Conservation (phyloP, 2,888 invertebrate genomes). For the Sthenelais limicola region DNA sequence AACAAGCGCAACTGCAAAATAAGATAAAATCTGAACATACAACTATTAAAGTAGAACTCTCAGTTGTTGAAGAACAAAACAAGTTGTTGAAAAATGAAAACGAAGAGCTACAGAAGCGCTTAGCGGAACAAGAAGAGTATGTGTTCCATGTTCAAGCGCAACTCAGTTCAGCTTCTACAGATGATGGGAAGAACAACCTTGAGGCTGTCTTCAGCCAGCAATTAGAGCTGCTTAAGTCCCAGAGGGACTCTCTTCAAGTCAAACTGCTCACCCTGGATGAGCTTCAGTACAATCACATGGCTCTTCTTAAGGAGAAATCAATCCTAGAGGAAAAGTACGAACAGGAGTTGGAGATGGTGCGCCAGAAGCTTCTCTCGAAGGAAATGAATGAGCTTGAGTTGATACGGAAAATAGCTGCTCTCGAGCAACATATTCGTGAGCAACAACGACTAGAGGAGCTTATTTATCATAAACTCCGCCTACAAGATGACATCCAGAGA, state of each 20-base stretch:
- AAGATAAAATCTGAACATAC: background rate
- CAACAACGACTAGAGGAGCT: conserved; percentile 62
- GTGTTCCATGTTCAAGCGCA: conserved; percentile 57
- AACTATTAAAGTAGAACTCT: conserved; percentile 29
- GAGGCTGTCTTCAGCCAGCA: conserved; percentile 58
- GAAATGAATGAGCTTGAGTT: conserved; percentile 58
- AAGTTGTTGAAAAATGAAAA: conserved; percentile 59
- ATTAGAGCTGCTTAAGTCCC: conserved; percentile 59
- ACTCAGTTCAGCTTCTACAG: conserved; percentile 44
- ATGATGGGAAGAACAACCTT: conserved; percentile 18
- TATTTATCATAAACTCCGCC: conserved; percentile 60
- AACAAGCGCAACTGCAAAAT: background rate
- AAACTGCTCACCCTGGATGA: conserved; percentile 55
- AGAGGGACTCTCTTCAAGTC: conserved; percentile 60
- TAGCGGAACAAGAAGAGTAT: conserved; percentile 62
- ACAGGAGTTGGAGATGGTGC: conserved; percentile 58
- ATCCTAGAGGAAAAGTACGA: conserved; percentile 58
- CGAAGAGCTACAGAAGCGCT: conserved; percentile 54
- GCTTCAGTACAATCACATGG: conserved; percentile 54
- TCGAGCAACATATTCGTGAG: conserved; percentile 57
- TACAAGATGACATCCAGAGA: conserved; percentile 61
- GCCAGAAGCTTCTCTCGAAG: conserved; percentile 58
- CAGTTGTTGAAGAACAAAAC: conserved; percentile 57
- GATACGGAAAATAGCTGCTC: conserved; percentile 42
- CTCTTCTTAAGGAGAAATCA: conserved; percentile 56